These are phyloP conservation scores for Oryzias sinensis DNA, from an alignment of 2,797 vertebrate species.

Conservation along the genomic window DNA sequence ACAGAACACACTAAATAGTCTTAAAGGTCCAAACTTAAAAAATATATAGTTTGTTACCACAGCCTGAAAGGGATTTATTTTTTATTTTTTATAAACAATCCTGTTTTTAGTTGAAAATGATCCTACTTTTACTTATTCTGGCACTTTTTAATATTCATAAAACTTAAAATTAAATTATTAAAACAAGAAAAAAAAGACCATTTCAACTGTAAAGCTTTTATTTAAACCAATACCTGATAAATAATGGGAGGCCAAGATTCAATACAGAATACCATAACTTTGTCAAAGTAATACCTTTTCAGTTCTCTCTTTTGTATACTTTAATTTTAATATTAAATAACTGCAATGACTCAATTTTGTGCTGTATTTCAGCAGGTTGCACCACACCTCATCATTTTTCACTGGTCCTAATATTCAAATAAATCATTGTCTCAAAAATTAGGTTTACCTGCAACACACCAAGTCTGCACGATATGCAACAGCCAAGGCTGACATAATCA, in stretches of 20 bases:
- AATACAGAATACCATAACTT: background rate
- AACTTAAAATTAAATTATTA: background rate
- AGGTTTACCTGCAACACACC: too few species aligned
- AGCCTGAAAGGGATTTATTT: too few species aligned
- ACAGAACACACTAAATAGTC: too few species aligned
- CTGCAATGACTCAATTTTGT: background rate
- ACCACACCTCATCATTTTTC: background rate
- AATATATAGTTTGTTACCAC: too few species aligned
- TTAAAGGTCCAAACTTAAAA: too few species aligned
- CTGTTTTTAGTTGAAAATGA: too few species aligned
- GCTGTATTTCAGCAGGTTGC: background rate
- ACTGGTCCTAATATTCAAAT: background rate
- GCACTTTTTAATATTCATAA: too few species aligned
- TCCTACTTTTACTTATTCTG: too few species aligned
- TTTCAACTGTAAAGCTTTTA: background rate
- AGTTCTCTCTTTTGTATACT: too few species aligned
- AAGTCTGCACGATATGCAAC: too few species aligned
- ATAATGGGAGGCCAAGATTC: background rate
- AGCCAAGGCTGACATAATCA: background rate
- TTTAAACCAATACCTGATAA: background rate
- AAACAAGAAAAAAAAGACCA: background rate
- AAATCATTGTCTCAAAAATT: background rate
- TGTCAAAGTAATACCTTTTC: background rate
- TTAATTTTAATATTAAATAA: too few species aligned
- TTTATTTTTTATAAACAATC: too few species aligned